phyloP scores from a whole-genome alignment of 2,888 invertebrate species.

The Helleia helle region DNA sequence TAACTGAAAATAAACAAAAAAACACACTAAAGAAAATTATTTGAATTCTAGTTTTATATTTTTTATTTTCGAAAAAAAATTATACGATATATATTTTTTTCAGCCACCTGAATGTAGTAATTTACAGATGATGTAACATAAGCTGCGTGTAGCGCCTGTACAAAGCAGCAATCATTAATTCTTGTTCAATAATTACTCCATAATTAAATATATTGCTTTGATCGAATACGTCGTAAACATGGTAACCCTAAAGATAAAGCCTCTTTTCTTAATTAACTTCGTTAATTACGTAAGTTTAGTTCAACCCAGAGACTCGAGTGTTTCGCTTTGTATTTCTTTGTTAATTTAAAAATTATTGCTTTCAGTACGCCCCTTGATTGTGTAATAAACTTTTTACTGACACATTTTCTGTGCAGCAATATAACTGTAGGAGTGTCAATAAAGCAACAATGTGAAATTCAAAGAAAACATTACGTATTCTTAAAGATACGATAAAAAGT shows the following conservation, averaged over 20 bases:
- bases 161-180: too few relatives aligned
- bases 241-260: conserved; percentile 41
- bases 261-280: conserved; percentile 41
- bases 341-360: conserved; percentile 15
- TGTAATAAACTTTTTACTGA: conserved; percentile 8
- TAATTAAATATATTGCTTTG: too few relatives aligned
- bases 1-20: too few relatives aligned
- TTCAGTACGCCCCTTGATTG: conserved; percentile 6
- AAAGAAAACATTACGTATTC: conserved; percentile 6
- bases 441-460: conserved; percentile 8
- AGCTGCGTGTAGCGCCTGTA: too few relatives aligned
- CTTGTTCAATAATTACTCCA: too few relatives aligned
- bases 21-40: too few relatives aligned
- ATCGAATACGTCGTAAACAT: conserved; percentile 15
- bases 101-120: too few relatives aligned
- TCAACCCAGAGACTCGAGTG: conserved; percentile 22
- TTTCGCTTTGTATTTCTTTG: conserved; percentile 25
- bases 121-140: too few relatives aligned
- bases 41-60: too few relatives aligned
- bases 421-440: not conserved
- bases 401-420: conserved; percentile 2
- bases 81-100: too few relatives aligned
- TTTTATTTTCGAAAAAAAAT: too few relatives aligned
- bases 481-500: conserved; percentile 5
- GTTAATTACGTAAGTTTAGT: conserved; percentile 32